Base-by-base conservation (phyloP, 2,797 vertebrate species). In the Helostoma temminkii region DNA sequence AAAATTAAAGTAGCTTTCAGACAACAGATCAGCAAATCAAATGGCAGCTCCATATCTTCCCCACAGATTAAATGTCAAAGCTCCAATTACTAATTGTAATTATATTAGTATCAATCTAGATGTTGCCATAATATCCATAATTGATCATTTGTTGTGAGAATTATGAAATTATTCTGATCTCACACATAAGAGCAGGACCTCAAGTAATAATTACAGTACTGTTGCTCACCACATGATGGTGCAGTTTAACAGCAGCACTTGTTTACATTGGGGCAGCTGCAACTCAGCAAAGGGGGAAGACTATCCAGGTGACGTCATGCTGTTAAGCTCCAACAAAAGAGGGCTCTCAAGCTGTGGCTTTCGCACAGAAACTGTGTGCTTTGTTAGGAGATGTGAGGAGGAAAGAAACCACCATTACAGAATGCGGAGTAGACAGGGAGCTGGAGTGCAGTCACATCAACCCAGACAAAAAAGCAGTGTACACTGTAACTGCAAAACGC, bases 271-370 rank as follows among this genome's bases (percentile, higher is more conserved):
- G 28, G 9, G 47, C 67, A 58, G 61, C 74, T 78, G 66, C 48
- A 66, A 68, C 48, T 82, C 74, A 75, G 76, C 68, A 55, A 61
- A 60, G 28, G 32, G 32, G 50, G 64, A 73, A 11, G 54, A 58
- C 52, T 41, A n/a, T 63, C 28, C 25, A 43, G 43, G 57, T 90
- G 87, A 88, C 54, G 49, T 92, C 85, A 90, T 86, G 63, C 53
- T 61, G 46, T 28, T 65, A 42, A 64, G 66, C 59, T 50, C 66
- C 26, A 64, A 80, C 62, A 79, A 81, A 83, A 74, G 74, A 76
- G 28, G 7, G 60, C 59, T 76, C 56, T 61, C 54, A 69, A 57
- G 69, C 81, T 71, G 61, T n/a, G 60, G 58, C 57, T 71, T 60
- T 21, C 54, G 53, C 15, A 53, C 63, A 73, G 71, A 72, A 55